Evolutionary conservation across 2,888 invertebrate species (phyloP).

Genomic region (Junonia oenone): DNA sequence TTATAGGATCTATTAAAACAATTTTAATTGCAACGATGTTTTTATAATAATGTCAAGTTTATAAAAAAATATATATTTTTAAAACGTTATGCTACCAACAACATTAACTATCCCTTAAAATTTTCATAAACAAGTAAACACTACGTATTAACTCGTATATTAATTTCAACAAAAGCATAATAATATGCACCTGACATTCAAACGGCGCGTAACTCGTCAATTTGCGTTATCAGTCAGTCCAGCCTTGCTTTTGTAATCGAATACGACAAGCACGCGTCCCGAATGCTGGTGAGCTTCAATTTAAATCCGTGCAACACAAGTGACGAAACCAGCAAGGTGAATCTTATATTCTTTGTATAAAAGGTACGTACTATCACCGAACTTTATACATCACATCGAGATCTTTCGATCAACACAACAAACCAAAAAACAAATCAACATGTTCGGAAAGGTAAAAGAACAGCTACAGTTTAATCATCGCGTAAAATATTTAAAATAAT

Average conservation of each 20-base stretch:
- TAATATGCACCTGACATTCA: slow-evolving; percentile 26
- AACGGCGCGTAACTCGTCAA: slow-evolving; percentile 36
- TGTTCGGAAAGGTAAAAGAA: slow-evolving; percentile 50
- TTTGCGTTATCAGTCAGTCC: slow-evolving; percentile 44
- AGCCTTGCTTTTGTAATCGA: slow-evolving; percentile 48
- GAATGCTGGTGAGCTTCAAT: slow-evolving; percentile 46
- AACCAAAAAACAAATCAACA: slow-evolving; percentile 45
- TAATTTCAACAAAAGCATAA: not conserved
- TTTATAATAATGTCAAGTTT: too few species aligned
- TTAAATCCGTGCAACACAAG: not conserved
- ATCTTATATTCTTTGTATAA: slow-evolving; percentile 66
- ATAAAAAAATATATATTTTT: too few species aligned
- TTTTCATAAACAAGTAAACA: not conserved
- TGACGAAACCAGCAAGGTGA: slow-evolving; percentile 74
- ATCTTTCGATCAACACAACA: slow-evolving; percentile 54
- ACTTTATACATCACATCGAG: slow-evolving; percentile 54
- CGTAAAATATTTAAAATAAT: not conserved
- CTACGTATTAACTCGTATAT: not conserved
- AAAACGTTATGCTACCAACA: too few species aligned
- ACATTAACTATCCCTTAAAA: not conserved
- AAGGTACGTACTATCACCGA: slow-evolving; percentile 59
- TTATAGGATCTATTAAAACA: too few species aligned
- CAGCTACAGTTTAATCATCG: not conserved
- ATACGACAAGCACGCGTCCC: slow-evolving; percentile 47
- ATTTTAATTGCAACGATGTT: too few species aligned